Percentiles rank a stretch among this genome's conserved stretches.
Evolutionary conservation across 2,888 invertebrate species (phyloP).

Genomic region (Ormyrus labotus): DNA sequence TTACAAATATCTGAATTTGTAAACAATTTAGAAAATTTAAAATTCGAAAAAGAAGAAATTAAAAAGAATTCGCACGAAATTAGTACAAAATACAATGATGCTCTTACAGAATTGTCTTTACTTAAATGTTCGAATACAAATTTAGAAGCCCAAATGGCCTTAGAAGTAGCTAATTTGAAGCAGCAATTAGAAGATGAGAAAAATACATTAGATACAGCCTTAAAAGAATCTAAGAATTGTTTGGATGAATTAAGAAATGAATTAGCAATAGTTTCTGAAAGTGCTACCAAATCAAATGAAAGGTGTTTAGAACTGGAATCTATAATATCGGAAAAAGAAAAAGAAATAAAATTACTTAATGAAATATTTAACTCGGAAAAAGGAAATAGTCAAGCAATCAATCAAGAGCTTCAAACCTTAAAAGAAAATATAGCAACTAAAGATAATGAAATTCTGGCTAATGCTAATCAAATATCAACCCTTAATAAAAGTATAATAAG

Average conservation of each 20-base stretch:
- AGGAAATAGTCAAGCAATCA: constrained; percentile 65
- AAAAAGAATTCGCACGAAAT: constrained; percentile 56
- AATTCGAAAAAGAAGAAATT: constrained; percentile 61
- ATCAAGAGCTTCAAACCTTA: constrained; percentile 61
- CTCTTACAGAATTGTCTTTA: constrained; percentile 55
- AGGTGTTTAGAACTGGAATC: constrained; percentile 54
- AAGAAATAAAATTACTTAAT: constrained; percentile 66
- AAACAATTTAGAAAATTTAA: constrained; percentile 53
- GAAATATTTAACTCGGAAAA: constrained; percentile 76
- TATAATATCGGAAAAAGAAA: constrained; percentile 55
- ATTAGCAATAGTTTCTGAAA: constrained; percentile 53
- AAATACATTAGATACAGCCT: constrained; percentile 58
- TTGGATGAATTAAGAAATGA: constrained; percentile 51
- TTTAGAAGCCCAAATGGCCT: constrained; percentile 58
- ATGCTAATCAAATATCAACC: constrained; percentile 77
- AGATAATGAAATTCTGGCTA: constrained; percentile 77
- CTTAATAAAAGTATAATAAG: constrained; percentile 76
- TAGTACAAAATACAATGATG: constrained; percentile 59
- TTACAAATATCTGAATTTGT: constrained; percentile 58
- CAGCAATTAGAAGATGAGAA: constrained; percentile 59
- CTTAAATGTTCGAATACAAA: constrained; percentile 57
- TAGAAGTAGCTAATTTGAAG: constrained; percentile 59
- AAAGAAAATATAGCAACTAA: constrained; percentile 77
- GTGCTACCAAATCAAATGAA: constrained; percentile 50
- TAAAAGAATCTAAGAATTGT: constrained; percentile 58